Evolutionary conservation across 2,888 invertebrate genomes (phyloP), one percentile per base, ranked within the genome.

Genomic region (Sylvicola fuscatus): DNA sequence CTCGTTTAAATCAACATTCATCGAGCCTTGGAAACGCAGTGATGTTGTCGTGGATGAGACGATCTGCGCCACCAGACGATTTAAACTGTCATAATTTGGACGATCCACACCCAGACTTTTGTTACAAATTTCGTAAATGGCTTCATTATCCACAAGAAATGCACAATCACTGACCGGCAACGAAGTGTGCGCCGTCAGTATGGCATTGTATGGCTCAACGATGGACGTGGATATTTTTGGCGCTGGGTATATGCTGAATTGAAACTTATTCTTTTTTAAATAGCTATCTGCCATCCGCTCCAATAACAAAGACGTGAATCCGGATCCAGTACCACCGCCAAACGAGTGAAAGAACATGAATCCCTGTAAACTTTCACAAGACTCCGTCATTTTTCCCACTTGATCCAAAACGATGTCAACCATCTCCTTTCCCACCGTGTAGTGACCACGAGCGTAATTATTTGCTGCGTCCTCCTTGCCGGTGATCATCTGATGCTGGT

Each of bases 81-180:
- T 89, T 40, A 89, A 61, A 54, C 86, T 86, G 30, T 75, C 72
- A 53, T 86, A 87, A 3, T 80, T 73, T 0, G 87, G 87, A 31
- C 84, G 64, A 48, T 78, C 79, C 41, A 90, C 83, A 45, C 77
- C 77, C 34, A 93, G 65, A 47, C 80, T 80, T 41, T 79, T 68
- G 38, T 82, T 68, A 58, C 90, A 90, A 47, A 92, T 89, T 50
- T 90, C 87, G 54, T 89, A 87, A 48, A 90, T 77, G n/a, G 92
- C 90, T 53, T 92, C 89, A 49, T 92, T 92, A 63, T 92, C 92
- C 14, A 87, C 83, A 79, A 89, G 83, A 53, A 92, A 92, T 2
- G 86, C 81, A 52, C 90, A 90, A 57, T 90, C 89, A 0, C 83
- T 80, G 52, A 82, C 82, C 42, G 68, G 56, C 59, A 92, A 67